Evolutionary conservation across 2,888 invertebrate genomes (phyloP).

Genomic region (Torymus texanus): DNA sequence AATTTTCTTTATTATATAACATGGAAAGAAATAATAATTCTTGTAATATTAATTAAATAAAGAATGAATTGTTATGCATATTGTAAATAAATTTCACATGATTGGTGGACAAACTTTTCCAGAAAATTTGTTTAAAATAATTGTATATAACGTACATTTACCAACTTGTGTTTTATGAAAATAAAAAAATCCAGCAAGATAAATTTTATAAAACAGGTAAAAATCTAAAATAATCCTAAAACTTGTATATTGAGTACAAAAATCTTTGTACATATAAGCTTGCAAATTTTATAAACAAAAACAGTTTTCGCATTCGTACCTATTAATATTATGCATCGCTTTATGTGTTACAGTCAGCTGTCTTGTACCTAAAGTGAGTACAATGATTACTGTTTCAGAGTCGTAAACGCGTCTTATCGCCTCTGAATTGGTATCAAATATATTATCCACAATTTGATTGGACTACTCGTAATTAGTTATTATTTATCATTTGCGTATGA

Average conservation of each 20-base stretch:
- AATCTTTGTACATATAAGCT: conserved; percentile 49
- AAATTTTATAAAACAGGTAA: conserved; percentile 36
- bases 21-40: conserved; percentile 49
- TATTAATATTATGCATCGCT: conserved; percentile 62
- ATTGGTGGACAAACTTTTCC: conserved; percentile 39
- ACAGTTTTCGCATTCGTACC: conserved; percentile 60
- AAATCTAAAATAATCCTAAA: conserved; percentile 32
- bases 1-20: conserved; percentile 55
- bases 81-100: conserved; percentile 23
- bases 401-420: conserved; percentile 62
- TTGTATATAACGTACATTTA: conserved; percentile 41
- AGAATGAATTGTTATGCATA: conserved; percentile 30
- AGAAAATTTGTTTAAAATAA: conserved; percentile 35
- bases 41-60: conserved; percentile 43
- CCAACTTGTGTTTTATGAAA: conserved; percentile 34
- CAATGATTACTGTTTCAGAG: conserved; percentile 62
- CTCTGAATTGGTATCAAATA: conserved; percentile 70
- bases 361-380: conserved; percentile 64
- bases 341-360: conserved; percentile 61
- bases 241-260: conserved; percentile 44
- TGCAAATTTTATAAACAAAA: conserved; percentile 49
- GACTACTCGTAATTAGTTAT: conserved; percentile 67
- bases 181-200: conserved; percentile 39
- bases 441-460: conserved; percentile 71
- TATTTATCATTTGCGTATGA: conserved; percentile 60